Conservation (phyloP, 2,888 invertebrate species). For the Zeuzera pyrina region DNA sequence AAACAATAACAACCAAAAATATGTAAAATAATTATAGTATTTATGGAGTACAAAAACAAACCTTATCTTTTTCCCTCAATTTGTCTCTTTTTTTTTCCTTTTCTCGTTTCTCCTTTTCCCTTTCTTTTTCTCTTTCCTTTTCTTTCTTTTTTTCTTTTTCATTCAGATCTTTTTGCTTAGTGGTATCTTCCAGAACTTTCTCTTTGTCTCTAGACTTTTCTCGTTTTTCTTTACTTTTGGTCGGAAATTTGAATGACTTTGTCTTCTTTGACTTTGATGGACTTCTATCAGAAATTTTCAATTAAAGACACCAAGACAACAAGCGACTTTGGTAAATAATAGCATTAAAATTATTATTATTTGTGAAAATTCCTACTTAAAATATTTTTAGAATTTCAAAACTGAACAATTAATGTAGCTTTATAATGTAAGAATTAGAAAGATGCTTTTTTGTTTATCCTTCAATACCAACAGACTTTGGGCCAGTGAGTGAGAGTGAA, state of each 20-base stretch:
- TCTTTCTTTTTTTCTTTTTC: slow-evolving; percentile 72
- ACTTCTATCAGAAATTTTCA: slow-evolving; percentile 69
- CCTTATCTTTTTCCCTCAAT: slow-evolving; percentile 62
- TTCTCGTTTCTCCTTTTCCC: slow-evolving; percentile 69
- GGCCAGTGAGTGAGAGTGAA: too few species aligned
- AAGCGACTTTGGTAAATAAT: too few species aligned
- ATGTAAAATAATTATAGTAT: too few species aligned
- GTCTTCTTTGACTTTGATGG: slow-evolving; percentile 90
- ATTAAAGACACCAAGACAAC: slow-evolving; percentile 2
- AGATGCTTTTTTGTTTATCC: too few species aligned
- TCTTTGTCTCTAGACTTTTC: slow-evolving; percentile 90
- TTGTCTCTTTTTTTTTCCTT: slow-evolving; percentile 60
- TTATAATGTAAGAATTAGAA: too few species aligned
- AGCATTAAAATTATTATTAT: too few species aligned
- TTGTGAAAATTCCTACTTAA: too few species aligned
- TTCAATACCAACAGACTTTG: too few species aligned
- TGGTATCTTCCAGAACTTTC: slow-evolving; percentile 63
- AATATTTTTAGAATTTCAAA: too few species aligned
- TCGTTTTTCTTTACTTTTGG: slow-evolving; percentile 87
- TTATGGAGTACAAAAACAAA: too few species aligned
- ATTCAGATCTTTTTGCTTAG: slow-evolving; percentile 76
- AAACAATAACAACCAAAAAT: too few species aligned
- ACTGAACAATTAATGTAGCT: too few species aligned
- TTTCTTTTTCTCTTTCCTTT: slow-evolving; percentile 71
- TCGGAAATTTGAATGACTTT: slow-evolving; percentile 91